Conservation (phyloP, 2,888 invertebrate species). For the Troides helena region DNA sequence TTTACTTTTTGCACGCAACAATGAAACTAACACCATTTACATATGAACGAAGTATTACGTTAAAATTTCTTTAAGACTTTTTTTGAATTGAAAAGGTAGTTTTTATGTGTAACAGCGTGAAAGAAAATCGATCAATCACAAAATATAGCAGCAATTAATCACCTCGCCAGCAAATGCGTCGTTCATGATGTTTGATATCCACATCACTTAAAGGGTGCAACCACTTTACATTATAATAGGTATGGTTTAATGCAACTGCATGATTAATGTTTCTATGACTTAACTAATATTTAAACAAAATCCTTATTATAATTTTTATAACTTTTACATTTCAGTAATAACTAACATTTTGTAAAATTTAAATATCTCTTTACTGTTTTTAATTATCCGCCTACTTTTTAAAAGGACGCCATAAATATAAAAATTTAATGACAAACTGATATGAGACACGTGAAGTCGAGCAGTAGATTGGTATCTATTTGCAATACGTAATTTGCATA, state of each 20-base stretch:
- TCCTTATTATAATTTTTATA: neutral
- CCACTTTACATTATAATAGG: slow-evolving; percentile 11
- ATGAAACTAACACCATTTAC: slow-evolving; percentile 50
- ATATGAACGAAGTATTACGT: slow-evolving; percentile 59
- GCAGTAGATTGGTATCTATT: slow-evolving; percentile 29
- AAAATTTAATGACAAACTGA: slow-evolving; percentile 21
- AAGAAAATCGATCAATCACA: slow-evolving; percentile 66
- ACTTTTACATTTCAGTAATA: neutral
- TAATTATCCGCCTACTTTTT: neutral
- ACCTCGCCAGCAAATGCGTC: slow-evolving; percentile 50
- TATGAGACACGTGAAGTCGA: slow-evolving; percentile 34
- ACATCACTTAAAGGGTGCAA: slow-evolving; percentile 51
- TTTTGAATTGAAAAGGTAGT: slow-evolving; percentile 50
- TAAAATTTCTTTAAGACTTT: slow-evolving; percentile 59
- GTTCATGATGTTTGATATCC: slow-evolving; percentile 47
- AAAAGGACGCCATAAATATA: neutral
- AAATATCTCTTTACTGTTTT: neutral
- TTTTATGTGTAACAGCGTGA: slow-evolving; percentile 37
- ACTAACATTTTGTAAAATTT: neutral
- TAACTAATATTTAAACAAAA: neutral
- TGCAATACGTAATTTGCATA: slow-evolving; percentile 46
- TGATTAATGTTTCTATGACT: slow-evolving; percentile 13
- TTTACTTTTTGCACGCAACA: slow-evolving; percentile 57
- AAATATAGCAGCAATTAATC: slow-evolving; percentile 67
- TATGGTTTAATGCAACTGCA: slow-evolving; percentile 6